phyloP scores from a whole-genome alignment of 2,113 vertebrate species.

The Atlantisia rogersi region DNA sequence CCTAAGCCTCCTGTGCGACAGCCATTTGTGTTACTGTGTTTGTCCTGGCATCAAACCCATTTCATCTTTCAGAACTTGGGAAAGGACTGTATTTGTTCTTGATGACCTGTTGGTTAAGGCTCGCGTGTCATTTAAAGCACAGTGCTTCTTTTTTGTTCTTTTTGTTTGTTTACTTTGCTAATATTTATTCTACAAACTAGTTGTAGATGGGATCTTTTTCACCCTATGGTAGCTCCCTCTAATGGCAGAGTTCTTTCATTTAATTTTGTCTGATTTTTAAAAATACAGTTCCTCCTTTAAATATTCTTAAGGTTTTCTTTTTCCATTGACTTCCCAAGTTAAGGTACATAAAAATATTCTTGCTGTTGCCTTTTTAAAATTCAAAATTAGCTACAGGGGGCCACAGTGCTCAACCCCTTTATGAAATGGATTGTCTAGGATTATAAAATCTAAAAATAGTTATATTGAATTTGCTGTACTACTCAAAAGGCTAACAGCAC shows the following conservation, averaged over 20 bases:
- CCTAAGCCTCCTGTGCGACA: rapidly evolving
- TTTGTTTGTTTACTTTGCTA: not conserved
- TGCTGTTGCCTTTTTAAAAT: not conserved
- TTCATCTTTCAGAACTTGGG: not conserved
- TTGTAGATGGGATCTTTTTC: not conserved
- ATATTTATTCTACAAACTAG: not conserved
- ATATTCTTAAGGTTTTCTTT: not conserved
- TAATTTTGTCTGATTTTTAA: not conserved
- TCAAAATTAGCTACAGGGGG: not conserved
- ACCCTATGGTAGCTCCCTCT: not conserved
- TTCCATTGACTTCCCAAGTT: not conserved
- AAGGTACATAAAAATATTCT: not conserved
- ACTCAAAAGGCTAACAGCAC: not conserved
- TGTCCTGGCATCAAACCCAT: not conserved
- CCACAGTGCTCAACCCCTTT: not conserved
- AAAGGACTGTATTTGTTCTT: not conserved
- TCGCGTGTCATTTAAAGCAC: not conserved
- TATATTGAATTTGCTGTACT: not conserved
- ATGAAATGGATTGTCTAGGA: not conserved
- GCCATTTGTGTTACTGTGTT: not conserved
- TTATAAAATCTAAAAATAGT: not conserved
- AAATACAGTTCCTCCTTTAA: not conserved
- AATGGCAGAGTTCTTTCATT: not conserved
- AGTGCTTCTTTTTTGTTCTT: not conserved
- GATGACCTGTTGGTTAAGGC: not conserved